Evolutionary conservation across 2,113 vertebrate genomes (phyloP).

Genomic region (Oreochromis spilurus): DNA sequence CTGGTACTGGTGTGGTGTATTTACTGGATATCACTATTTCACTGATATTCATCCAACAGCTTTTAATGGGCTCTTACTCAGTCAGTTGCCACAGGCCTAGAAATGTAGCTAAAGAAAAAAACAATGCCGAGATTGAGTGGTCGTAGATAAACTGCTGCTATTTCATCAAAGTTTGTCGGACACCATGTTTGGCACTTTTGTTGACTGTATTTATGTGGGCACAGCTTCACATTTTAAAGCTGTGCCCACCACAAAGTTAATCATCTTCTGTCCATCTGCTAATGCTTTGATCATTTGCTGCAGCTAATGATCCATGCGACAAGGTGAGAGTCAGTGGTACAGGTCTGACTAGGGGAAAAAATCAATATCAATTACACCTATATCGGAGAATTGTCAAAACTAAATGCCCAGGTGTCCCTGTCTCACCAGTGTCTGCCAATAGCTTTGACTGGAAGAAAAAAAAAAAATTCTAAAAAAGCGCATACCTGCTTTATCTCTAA

Average conservation of each 20-base stretch:
- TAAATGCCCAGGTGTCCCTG: slow-evolving; percentile 49
- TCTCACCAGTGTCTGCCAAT: slow-evolving; percentile 33
- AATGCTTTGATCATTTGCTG: slow-evolving; percentile 5
- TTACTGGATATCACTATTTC: not conserved
- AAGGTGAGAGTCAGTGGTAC: slow-evolving; percentile 59
- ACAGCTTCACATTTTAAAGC: not conserved
- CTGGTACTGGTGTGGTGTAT: not conserved
- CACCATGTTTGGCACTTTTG: not conserved
- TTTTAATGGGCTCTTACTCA: not conserved
- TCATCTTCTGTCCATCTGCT: slow-evolving; percentile 10
- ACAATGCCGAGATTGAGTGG: not conserved
- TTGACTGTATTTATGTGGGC: not conserved
- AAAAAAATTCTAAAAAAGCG: not conserved
- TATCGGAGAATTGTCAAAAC: slow-evolving; percentile 65
- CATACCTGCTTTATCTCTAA: slow-evolving; percentile 39
- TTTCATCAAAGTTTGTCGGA: not conserved
- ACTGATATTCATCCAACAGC: not conserved
- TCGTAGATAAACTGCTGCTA: not conserved
- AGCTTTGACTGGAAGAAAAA: slow-evolving; percentile 30
- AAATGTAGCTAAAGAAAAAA: not conserved
- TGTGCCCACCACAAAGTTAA: not conserved
- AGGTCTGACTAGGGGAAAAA: slow-evolving; percentile 38
- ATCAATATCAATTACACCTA: slow-evolving; percentile 74
- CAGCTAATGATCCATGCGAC: slow-evolving; percentile 56
- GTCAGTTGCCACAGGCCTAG: not conserved